These are phyloP conservation scores for Epinotia bilunana DNA, from an alignment of 2,888 invertebrate genomes.

Conservation along the genomic window DNA sequence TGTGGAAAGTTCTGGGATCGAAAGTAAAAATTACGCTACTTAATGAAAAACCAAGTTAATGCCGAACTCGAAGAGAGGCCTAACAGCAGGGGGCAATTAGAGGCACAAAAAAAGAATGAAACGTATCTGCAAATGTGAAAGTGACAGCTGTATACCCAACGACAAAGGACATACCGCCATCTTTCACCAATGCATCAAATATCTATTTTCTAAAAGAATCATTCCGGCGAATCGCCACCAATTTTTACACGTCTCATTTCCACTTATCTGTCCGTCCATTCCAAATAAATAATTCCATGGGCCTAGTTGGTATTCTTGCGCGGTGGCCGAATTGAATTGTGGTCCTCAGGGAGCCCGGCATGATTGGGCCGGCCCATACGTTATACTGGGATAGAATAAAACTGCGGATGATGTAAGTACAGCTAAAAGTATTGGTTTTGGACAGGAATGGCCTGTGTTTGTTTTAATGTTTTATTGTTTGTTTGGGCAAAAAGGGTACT, in stretches of 20 bases:
- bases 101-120: too few relatives aligned
- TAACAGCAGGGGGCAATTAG: too few relatives aligned
- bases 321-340: conserved; percentile 27
- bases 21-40: too few relatives aligned
- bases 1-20: too few relatives aligned
- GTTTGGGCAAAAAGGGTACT: too few relatives aligned
- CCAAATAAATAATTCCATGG: conserved; percentile 35
- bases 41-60: too few relatives aligned
- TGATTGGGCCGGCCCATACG: conserved; percentile 24
- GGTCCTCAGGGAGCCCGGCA: not conserved
- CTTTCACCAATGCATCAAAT: not conserved
- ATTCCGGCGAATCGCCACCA: conserved; percentile 14
- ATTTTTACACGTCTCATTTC: conserved; percentile 28
- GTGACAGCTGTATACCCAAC: not conserved
- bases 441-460: not conserved
- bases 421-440: conserved; percentile 15
- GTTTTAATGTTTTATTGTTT: not conserved
- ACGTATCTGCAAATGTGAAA: not conserved
- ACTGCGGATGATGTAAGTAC: not conserved
- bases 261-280: conserved; percentile 30
- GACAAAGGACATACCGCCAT: not conserved
- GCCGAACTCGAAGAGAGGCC: too few relatives aligned
- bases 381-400: conserved; percentile 15
- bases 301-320: conserved; percentile 21
- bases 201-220: not conserved